phyloP scores from a whole-genome alignment of 2,797 vertebrate genomes.

The Tauraco hartlaubi region DNA sequence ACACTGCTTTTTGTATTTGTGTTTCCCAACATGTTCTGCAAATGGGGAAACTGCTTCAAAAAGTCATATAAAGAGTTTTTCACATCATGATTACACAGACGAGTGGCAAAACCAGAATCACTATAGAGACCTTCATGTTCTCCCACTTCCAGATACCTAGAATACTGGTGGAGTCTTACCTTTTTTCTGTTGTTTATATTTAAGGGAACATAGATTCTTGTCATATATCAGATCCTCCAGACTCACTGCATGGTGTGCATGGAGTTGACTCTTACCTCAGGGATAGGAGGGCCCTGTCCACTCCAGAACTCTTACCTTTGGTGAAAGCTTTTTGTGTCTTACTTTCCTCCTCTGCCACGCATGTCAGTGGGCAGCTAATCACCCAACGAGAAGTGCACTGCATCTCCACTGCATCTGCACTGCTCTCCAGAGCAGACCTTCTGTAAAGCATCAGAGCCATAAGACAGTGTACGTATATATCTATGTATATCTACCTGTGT shows the following conservation, averaged over 20 bases:
- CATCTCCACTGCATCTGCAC: background rate
- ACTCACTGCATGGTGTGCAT: background rate
- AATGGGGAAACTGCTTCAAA: background rate
- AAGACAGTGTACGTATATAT: background rate
- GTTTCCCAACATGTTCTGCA: background rate
- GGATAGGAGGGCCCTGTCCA: accelerated
- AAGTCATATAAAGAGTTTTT: background rate
- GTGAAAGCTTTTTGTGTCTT: background rate
- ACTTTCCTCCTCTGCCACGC: background rate
- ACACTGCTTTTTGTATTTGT: background rate
- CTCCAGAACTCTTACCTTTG: background rate
- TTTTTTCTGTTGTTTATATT: background rate
- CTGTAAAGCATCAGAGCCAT: background rate
- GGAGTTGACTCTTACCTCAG: background rate
- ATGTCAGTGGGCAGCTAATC: background rate
- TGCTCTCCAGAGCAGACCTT: background rate
- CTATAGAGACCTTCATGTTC: background rate
- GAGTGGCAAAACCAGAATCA: background rate
- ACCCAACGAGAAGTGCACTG: background rate
- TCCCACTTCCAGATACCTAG: background rate
- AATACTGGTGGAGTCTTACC: background rate
- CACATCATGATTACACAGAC: background rate
- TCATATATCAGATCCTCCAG: background rate
- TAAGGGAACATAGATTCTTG: background rate
- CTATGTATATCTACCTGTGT: accelerated